Conservation (phyloP, 2,113 vertebrate species). For the Caretta caretta region DNA sequence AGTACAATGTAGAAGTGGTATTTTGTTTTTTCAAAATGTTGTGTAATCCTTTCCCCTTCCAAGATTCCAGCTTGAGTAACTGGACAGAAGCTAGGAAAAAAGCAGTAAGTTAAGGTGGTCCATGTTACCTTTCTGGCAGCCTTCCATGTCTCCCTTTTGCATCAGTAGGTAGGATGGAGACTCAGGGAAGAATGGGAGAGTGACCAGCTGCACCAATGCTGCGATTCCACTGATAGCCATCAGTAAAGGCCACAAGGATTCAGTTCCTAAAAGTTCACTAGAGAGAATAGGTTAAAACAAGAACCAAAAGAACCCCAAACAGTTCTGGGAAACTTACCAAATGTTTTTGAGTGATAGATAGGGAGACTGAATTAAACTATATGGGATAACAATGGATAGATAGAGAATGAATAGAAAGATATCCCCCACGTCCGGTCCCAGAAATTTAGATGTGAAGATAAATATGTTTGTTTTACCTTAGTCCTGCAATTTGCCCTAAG, state of each 20-base stretch:
- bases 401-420: slow-evolving; percentile 17
- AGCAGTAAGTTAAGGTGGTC: not conserved
- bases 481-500: slow-evolving; percentile 80
- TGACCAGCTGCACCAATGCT: slow-evolving; percentile 81
- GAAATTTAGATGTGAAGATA: not conserved
- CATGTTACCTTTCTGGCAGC: slow-evolving; percentile 78
- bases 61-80: too few relatives aligned
- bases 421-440: not conserved
- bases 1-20: not conserved
- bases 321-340: not conserved
- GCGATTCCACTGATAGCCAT: slow-evolving; percentile 74
- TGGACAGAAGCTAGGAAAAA: not conserved
- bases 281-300: not conserved
- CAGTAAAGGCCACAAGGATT: slow-evolving; percentile 85
- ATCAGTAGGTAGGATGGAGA: slow-evolving; percentile 80
- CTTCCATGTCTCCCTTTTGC: slow-evolving; percentile 80
- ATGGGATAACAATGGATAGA: not conserved
- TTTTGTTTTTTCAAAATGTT: not conserved
- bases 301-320: not conserved
- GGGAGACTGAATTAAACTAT: not conserved
- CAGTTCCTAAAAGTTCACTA: slow-evolving; percentile 81
- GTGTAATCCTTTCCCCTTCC: not conserved
- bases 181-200: slow-evolving; percentile 78
- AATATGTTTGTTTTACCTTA: slow-evolving; percentile 73
- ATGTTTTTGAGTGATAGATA: not conserved